Conservation (phyloP, 2,113 vertebrate genomes). For the Candoia aspera region DNA sequence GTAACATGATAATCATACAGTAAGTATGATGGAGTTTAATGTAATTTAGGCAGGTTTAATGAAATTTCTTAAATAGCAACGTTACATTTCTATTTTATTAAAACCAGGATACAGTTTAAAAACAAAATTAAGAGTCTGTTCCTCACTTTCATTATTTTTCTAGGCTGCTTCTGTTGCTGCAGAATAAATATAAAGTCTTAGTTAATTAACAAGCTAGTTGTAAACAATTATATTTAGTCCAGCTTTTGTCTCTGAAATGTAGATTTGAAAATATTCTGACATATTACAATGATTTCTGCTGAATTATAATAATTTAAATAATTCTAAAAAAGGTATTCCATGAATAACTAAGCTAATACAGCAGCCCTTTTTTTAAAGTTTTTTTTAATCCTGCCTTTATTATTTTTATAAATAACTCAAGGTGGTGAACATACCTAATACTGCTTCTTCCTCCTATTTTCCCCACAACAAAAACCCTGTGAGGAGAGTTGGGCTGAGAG, state of each 20-base stretch:
- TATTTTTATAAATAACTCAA: no score
- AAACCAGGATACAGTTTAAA: constrained; percentile 1
- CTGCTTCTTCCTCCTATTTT: no score
- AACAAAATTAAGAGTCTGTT: neutral
- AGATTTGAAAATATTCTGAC: neutral
- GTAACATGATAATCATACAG: neutral
- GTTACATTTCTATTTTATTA: neutral
- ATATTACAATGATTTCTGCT: neutral
- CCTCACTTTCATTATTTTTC: neutral
- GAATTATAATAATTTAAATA: neutral
- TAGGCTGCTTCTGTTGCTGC: rapidly evolving
- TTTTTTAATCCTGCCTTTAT: no score
- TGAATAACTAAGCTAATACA: neutral
- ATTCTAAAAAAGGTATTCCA: neutral
- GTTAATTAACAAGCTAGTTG: neutral
- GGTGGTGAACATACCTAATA: no score
- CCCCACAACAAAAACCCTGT: no score
- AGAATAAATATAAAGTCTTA: neutral
- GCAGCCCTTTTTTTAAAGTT: neutral
- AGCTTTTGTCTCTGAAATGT: neutral
- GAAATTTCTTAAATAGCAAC: constrained; percentile 17
- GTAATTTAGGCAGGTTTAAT: neutral
- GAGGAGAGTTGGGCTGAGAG: no score
- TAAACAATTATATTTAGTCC: neutral
- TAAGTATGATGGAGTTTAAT: neutral